Conservation (phyloP, 2,888 invertebrate genomes). For the Diaphora mendica region DNA sequence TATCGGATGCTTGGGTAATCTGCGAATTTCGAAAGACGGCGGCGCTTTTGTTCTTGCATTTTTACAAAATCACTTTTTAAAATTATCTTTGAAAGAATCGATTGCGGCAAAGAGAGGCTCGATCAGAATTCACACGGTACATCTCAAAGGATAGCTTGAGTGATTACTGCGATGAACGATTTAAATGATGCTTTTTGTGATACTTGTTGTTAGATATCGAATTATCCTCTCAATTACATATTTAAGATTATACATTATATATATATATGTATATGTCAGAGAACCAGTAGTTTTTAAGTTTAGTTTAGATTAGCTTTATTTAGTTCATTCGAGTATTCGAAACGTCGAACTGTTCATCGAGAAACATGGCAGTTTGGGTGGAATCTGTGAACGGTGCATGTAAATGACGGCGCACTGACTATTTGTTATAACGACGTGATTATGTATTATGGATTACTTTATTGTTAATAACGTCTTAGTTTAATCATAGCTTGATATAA, state of each 20-base stretch:
- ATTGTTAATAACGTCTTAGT: too few relatives aligned
- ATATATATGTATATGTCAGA: too few relatives aligned
- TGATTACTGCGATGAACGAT: conserved; percentile 62
- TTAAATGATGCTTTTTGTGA: conserved; percentile 58
- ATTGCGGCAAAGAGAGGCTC: conserved; percentile 64
- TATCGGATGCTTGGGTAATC: conserved; percentile 83
- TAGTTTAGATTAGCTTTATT: too few relatives aligned
- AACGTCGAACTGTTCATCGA: too few relatives aligned
- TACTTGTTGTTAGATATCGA: conserved; percentile 44
- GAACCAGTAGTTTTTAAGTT: too few relatives aligned
- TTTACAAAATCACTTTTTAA: conserved; percentile 74
- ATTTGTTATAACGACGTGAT: too few relatives aligned
- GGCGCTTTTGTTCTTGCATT: conserved; percentile 77
- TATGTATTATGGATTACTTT: too few relatives aligned
- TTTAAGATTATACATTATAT: not conserved
- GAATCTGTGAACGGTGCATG: too few relatives aligned
- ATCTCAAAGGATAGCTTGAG: conserved; percentile 75
- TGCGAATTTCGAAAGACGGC: conserved; percentile 79
- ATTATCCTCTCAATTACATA: conserved; percentile 16
- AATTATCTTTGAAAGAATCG: conserved; percentile 79
- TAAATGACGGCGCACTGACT: too few relatives aligned
- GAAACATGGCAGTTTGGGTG: too few relatives aligned
- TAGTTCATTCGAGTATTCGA: too few relatives aligned
- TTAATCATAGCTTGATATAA: too few relatives aligned
- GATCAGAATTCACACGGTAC: conserved; percentile 80